Base-by-base conservation (phyloP, 2,888 invertebrate genomes). In the Cosmopolites sordidus region DNA sequence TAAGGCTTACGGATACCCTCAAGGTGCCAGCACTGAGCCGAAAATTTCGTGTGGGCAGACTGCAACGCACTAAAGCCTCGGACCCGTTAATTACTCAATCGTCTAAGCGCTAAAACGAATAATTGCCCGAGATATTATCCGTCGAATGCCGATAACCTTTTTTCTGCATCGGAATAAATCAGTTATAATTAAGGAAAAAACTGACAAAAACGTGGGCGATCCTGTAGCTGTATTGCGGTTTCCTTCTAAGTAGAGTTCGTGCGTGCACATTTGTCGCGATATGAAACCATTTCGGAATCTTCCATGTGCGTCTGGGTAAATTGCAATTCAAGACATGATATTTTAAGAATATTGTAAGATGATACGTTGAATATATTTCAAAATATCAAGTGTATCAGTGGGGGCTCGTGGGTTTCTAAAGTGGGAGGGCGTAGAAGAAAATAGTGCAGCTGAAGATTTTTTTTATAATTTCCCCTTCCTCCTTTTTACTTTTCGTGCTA, bases 121-220 rank as follows among this genome's bases (percentile, higher is more conserved):
- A 43, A 47, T 42, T 41, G 54, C 39, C 22, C 44, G 27, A 54
- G 54, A 54, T 54, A 54, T 49, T 54, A 54, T 54, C 54, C 33
- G 41, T 11, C 33, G 42, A 54, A 54, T 49, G 54, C 54, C 54
- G 41, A 54, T 54, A 54, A 41, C 41, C 49, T 41, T 49, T 54
- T 49, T 33, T 33, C 11, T n/a, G n/a, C 12, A 3, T 22, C 22
- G 22, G 22, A 8, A 22, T 49, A 49, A 54, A 54, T 54, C 54
- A 45, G 27, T 40, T 15, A 39, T 33, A 49, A 54, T 48, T 45
- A 48, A 30, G 16, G 22, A 29, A 51, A 50, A 53, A 53, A 53
- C 40, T 48, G 3, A n/a, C 48, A 47, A 47, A 48, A 43, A 48
- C 48, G 53, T 53, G 53, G 53, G 53, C 53, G 53, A 53, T 44